Evolutionary conservation across 2,888 invertebrate species (phyloP).

Genomic region (Spisula solida): DNA sequence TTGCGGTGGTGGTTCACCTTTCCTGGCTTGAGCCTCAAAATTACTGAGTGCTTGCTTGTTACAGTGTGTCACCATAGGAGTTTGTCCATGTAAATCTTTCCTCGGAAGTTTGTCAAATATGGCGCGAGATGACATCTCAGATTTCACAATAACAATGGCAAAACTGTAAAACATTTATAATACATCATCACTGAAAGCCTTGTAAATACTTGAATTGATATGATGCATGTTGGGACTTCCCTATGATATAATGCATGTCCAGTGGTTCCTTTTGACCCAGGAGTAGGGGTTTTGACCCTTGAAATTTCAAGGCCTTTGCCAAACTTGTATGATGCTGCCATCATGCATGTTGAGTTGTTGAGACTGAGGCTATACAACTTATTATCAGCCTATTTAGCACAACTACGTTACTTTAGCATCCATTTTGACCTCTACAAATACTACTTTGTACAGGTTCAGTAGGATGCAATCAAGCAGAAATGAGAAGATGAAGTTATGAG

Average conservation of each 20-base stretch:
- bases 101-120: conserved; percentile 98
- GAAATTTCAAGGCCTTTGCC: too few species aligned
- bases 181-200: too few species aligned
- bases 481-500: too few species aligned
- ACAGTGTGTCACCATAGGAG: conserved; percentile 97
- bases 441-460: too few species aligned
- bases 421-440: too few species aligned
- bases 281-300: too few species aligned
- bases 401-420: too few species aligned
- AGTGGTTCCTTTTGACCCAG: too few species aligned
- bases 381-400: not conserved
- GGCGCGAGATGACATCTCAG: conserved; percentile 95
- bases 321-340: too few species aligned
- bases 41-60: conserved; percentile 95
- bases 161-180: conserved; percentile 89
- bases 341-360: not conserved
- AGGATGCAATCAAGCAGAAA: too few species aligned
- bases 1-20: conserved; percentile 80
- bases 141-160: conserved; percentile 97
- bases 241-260: not conserved
- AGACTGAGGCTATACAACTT: not conserved
- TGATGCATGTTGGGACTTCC: not conserved
- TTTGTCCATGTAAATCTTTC: conserved; percentile 98
- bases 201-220: too few species aligned
- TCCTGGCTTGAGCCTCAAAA: conserved; percentile 88